Evolutionary conservation across 2,113 vertebrate species (phyloP).

Genomic region (Marmota monax): DNA sequence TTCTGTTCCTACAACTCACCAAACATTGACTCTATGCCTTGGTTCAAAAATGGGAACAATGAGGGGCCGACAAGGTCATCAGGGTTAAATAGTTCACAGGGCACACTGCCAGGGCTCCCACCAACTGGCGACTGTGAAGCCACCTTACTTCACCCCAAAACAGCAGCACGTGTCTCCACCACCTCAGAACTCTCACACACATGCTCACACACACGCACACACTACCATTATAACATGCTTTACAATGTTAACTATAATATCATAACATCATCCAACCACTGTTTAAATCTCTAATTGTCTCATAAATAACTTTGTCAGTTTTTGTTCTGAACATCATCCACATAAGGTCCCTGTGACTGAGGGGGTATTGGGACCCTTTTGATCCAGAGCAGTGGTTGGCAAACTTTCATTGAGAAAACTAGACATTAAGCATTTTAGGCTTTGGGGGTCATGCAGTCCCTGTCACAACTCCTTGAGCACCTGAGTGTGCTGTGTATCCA

Average conservation of each 20-base stretch:
- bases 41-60: not conserved
- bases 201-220: not conserved
- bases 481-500: not conserved
- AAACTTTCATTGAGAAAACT: not conserved
- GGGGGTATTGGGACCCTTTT: not conserved
- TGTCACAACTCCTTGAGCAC: not conserved
- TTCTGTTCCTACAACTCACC: not conserved
- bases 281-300: not conserved
- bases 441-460: not conserved
- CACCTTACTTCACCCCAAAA: not conserved
- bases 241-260: not conserved
- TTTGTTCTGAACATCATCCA: not conserved
- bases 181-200: not conserved
- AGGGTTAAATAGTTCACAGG: not conserved
- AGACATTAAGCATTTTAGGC: not conserved
- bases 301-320: not conserved
- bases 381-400: not conserved
- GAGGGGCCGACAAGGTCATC: no score
- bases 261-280: not conserved
- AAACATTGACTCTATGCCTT: not conserved
- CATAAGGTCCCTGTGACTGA: not conserved
- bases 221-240: not conserved
- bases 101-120: not conserved
- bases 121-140: not conserved
- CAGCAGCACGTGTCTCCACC: not conserved